Base-by-base conservation (phyloP, 2,888 invertebrate genomes). In the Sinohyriopsis cumingii region DNA sequence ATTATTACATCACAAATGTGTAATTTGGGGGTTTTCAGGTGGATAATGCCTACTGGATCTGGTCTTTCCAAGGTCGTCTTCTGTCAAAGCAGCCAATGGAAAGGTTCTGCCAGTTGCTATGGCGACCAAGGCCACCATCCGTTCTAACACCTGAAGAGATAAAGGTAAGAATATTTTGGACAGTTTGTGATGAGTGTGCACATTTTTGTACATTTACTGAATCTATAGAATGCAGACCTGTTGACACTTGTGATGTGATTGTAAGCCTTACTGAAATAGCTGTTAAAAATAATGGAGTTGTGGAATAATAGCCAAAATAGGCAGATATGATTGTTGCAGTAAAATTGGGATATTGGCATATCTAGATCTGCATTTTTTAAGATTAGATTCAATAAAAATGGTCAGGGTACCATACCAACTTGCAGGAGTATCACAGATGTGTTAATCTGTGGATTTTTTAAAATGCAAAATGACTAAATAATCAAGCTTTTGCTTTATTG, bases 51-150 rank as follows among this genome's bases (percentile, higher is more conserved):
- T 99, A 96, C 91, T 97, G 97, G 93, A 94, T 99, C 87, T 98
- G 98, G 95, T 96, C 97, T 55, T 99, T 99, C 94, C 99, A 99
- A 92, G 94, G 94, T 5, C 92, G 93, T 78, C 92, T 94, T 73
- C 89, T 95, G 63, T 93, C 93, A 81, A 92, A 98, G 85, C 94
- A 96, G 76, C 95, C 95, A 91, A 92, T 97, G 82, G 98, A 98
- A 84, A 94, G 94, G 65, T 98, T 99, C 90, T 96, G 96, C 68
- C 97, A 98, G 91, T 94, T 97, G 88, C 92, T 96, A 87, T 99
- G 99, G 99, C 93, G 99, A 80, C 99, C 99, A 28, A 93, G 99
- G 59, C 98, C 98, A 0, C 93, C 95, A 0, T 94, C 96, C 54
- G 92, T 97, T 54, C 92, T 99, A 3, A 91, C 93, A 0, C 93